phyloP scores from a whole-genome alignment of 2,888 invertebrate genomes.

The Synergus itoensis region DNA sequence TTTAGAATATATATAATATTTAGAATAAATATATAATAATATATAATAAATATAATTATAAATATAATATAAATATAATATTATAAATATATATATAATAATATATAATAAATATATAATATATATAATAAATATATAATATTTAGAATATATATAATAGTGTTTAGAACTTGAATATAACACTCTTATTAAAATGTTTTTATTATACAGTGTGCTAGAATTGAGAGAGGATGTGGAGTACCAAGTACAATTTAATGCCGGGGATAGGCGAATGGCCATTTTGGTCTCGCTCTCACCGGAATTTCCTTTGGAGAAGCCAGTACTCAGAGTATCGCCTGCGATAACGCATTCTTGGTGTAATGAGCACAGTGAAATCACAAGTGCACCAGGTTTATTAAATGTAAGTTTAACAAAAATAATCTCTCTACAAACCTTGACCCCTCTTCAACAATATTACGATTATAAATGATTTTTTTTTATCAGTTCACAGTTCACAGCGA shows the following conservation, averaged over 20 bases:
- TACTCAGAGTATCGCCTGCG: constrained; percentile 83
- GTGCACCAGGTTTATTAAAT: constrained; percentile 88
- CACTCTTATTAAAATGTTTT: neutral
- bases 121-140: no score
- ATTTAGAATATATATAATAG: no score
- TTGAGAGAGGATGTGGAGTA: constrained; percentile 86
- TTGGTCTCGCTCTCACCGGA: constrained; percentile 84
- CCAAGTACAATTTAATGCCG: constrained; percentile 84
- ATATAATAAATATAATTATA: no score
- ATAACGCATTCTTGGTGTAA: constrained; percentile 87
- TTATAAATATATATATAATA: no score
- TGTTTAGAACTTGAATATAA: no score
- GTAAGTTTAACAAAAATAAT: constrained; percentile 74
- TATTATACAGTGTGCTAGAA: constrained; percentile 83
- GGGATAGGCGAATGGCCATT: constrained; percentile 83
- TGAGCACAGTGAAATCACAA: constrained; percentile 84
- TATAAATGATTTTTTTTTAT: constrained; percentile 22
- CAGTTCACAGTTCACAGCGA: constrained; percentile 89
- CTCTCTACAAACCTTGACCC: neutral
- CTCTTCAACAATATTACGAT: neutral
- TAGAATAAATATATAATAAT: no score
- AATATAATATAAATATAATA: no score
- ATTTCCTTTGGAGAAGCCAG: constrained; percentile 88
- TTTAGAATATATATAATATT: no score
- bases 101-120: no score